Evolutionary conservation across 2,888 invertebrate species (phyloP).

Genomic region (Cheilosia impressa): DNA sequence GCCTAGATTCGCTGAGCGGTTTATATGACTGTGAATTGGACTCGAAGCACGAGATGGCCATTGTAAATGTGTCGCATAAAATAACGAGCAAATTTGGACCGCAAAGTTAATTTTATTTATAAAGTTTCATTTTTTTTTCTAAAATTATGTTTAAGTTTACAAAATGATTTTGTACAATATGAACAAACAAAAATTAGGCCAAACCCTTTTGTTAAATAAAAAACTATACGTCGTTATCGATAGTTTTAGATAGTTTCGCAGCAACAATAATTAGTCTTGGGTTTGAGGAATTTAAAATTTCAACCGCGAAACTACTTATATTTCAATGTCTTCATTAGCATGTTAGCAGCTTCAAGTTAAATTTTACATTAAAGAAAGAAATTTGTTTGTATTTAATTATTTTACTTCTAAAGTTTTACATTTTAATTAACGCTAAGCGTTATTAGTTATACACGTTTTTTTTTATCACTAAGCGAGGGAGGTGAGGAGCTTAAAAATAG

Average conservation of each 20-base stretch:
- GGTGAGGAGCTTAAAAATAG: background rate
- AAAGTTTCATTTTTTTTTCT: conserved; percentile 5
- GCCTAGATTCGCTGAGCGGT: conserved; percentile 91
- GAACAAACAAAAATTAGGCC: conserved; percentile 5
- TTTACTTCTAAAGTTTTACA: conserved; percentile 49
- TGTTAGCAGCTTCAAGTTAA: conserved; percentile 53
- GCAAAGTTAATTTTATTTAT: conserved; percentile 76
- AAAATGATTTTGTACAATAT: conserved; percentile 59
- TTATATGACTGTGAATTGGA: conserved; percentile 89
- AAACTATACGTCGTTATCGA: conserved; percentile 18
- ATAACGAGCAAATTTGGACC: conserved; percentile 84
- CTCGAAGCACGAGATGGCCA: conserved; percentile 84
- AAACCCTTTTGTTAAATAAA: conserved; percentile 19
- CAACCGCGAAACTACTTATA: conserved; percentile 18
- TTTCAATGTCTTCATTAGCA: conserved; percentile 51
- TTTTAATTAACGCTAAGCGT: conserved; percentile 62
- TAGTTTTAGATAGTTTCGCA: conserved; percentile 32
- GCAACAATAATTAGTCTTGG: conserved; percentile 6
- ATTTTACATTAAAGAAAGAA: conserved; percentile 25
- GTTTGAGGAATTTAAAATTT: conserved; percentile 39
- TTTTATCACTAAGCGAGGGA: conserved; percentile 1
- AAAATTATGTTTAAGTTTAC: conserved; percentile 52
- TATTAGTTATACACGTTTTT: conserved; percentile 26
- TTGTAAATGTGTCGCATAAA: conserved; percentile 84
- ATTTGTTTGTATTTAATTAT: conserved; percentile 39